Base-by-base conservation (phyloP, 2,113 vertebrate genomes). In the Porphyrio hochstetteri region DNA sequence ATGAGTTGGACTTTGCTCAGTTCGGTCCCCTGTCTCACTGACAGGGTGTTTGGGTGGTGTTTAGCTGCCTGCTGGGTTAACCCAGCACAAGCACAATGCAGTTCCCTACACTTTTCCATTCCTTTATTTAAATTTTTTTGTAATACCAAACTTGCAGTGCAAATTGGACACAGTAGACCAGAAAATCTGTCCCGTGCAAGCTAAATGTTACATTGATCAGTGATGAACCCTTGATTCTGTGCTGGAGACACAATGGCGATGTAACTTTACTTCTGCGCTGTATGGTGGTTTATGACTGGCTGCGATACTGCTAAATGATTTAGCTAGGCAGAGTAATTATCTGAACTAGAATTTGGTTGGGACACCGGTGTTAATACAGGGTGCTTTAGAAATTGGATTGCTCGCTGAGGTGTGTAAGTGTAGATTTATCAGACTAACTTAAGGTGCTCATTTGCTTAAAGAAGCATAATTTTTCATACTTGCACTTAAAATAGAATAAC, bases 301-400 rank as follows among this genome's bases (percentile, higher is more conserved):
- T 86, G 63, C 0, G 4, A 68, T 84, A n/a, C 57, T 68, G 38
- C 48, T 53, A 56, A 86, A 72, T 81, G 60, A 71, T 93, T 86
- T 86, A 84, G 76, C 68, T 88, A 92, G 42, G 82, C 71, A 81
- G 79, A 75, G 68, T 90, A 94, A 95, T 96, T 94, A 92, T 46
- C 88, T 90, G 75, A 83, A 86, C 79, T 84, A 46, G 86, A 86
- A 75, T 93, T 95, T 90, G 76, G 75, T 90, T 72, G 93, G 85
- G 92, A 90, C 60, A 81, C 42, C 48, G 38, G 23, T 77, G 53
- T 90, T 94, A 76, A 67, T 85, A 80, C 35, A 55, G 53, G 57
- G 36, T 88, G 60, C 64, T 94, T 95, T 92, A 77, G 86, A 94
- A 97, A 96, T 94, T 75, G 92, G 80, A 56, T 96, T 95, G 85